Evolutionary conservation across 2,888 invertebrate genomes (phyloP), one percentile per base, ranked within the genome.

Genomic region (Trisateles emortualis): DNA sequence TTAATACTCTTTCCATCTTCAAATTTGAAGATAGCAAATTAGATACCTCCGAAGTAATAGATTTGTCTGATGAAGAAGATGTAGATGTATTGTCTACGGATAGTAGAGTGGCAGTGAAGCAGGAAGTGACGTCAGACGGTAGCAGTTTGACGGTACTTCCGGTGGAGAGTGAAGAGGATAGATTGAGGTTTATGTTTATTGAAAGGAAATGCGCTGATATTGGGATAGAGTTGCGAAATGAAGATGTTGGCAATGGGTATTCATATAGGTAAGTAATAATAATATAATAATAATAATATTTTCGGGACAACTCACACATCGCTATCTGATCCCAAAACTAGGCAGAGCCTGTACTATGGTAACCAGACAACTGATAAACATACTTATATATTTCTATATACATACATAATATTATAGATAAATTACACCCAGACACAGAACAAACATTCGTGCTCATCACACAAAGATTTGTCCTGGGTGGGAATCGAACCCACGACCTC

Each of bases 251-350:
- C 0, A 76, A 77, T 19, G 92, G 92, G 1, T 89, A 79, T 39
- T 83, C 81, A 16, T 89, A 90, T 52, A 92, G 93, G 93, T 92
- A 17, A 79, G 83, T n/a, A n/a, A n/a, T n/a, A n/a, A n/a, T n/a
- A n/a, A n/a, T n/a, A n/a, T n/a, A n/a, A n/a, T n/a, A n/a, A n/a
- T n/a, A n/a, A n/a, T n/a, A n/a, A n/a, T n/a, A n/a, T n/a, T n/a
- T n/a, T n/a, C n/a, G n/a, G n/a, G n/a, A n/a, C n/a, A n/a, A n/a
- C n/a, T n/a, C n/a, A n/a, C n/a, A n/a, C n/a, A n/a, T n/a, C n/a
- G n/a, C n/a, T n/a, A n/a, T n/a, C n/a, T n/a, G n/a, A n/a, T n/a
- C n/a, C n/a, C n/a, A n/a, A n/a, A n/a, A n/a, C n/a, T n/a, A n/a
- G n/a, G n/a, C n/a, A n/a, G n/a, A n/a, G n/a, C n/a, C n/a, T n/a